A percentile compares a stretch with the other conserved stretches of the same genome.
phyloP scores from a whole-genome alignment of 2,797 vertebrate genomes.

The Pseudochirops cupreus region DNA sequence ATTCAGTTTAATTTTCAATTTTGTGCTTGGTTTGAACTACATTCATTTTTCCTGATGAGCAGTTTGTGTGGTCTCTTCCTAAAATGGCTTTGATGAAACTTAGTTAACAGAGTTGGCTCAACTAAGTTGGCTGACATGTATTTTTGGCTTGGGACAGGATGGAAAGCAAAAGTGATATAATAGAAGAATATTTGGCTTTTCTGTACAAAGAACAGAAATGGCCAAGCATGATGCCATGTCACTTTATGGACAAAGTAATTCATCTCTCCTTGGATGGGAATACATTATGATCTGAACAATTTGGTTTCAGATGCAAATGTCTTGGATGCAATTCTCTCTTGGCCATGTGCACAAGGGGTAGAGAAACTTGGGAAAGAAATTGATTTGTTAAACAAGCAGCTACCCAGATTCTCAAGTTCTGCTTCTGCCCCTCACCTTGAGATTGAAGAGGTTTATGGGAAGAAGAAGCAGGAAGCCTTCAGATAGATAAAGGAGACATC shows the following conservation, averaged over 20 bases:
- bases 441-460: too few relatives aligned
- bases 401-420: too few relatives aligned
- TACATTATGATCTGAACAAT: neutral
- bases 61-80: conserved; percentile 10
- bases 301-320: neutral
- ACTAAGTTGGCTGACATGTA: conserved; percentile 13
- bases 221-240: neutral
- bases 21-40: conserved; percentile 16
- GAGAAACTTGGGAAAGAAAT: too few relatives aligned
- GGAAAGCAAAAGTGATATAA: neutral
- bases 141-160: neutral
- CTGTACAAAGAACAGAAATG: neutral
- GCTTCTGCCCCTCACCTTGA: too few relatives aligned
- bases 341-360: too few relatives aligned
- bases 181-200: neutral
- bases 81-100: conserved; percentile 18
- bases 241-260: neutral
- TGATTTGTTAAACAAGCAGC: too few relatives aligned
- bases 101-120: conserved; percentile 2
- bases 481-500: too few relatives aligned
- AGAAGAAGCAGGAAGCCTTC: too few relatives aligned
- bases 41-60: conserved; percentile 20
- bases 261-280: neutral
- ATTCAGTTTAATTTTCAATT: conserved; percentile 43
- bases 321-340: neutral